Base-by-base conservation (phyloP, 2,888 invertebrate genomes). In the Pollenia amentaria region DNA sequence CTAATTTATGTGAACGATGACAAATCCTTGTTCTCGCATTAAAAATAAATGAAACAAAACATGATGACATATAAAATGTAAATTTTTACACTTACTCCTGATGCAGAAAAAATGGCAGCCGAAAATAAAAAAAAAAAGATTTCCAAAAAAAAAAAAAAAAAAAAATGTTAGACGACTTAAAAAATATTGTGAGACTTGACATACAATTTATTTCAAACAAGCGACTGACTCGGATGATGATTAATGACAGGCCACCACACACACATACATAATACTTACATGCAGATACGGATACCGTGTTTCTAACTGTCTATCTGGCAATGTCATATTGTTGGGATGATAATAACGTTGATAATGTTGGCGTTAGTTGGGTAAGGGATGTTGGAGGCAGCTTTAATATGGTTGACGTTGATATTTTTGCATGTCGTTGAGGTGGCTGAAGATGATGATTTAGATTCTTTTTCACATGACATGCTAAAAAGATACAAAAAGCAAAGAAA, bases 21-120 rank as follows among this genome's bases (percentile, higher is more conserved):
- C 87, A 84, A 87, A 84, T 84, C 80, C 78, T 3, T 70, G 21
- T 76, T 53, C 46, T 57, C 40, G 29, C 21, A 65, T 18, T 62
- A 38, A 51, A 51, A 44, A 29, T 29, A n/a, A 53, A 48, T 57
- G 29, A 69, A 44, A 76, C 21, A 12, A 72, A 44, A 51, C 14
- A 67, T 21, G 70, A 76, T 84, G 87, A 87, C 80, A 87, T 81
- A 87, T 87, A 84, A 84, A 72, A 87, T 77, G 80, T 53, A 78
- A 84, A 87, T 87, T 87, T 73, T 65, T 62, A n/a, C 73, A 84
- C 77, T 81, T 73, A 81, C 79, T 29, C 29, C 80, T 77, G 44
- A 9, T 21, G 18, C 60, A 2, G 65, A 62, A 80, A 51, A n/a
- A 57, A 72, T 2, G 21, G 16, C 55, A 69, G 2, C 8, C 53